These are phyloP conservation scores for Dendrolimus houi DNA, from an alignment of 2,888 invertebrate genomes.

Conservation along the genomic window DNA sequence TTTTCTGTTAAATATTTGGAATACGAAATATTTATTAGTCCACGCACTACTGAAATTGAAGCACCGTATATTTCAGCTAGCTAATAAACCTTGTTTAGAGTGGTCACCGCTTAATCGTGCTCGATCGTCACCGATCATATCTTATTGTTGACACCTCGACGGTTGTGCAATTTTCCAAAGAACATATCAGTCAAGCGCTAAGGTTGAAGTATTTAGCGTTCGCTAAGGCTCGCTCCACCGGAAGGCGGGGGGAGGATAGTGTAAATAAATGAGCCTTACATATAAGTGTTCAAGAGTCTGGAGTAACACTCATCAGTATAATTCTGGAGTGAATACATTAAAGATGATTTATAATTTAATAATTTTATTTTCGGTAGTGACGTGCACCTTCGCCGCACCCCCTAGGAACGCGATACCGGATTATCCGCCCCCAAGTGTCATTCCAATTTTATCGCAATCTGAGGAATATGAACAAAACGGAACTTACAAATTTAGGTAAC, in stretches of 20 bases:
- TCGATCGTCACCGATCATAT: conserved; percentile 49
- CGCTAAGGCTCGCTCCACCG: conserved; percentile 53
- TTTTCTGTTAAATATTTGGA: background rate
- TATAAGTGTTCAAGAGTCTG: conserved; percentile 64
- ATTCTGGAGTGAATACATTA: conserved; percentile 45
- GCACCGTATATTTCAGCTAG: conserved; percentile 13
- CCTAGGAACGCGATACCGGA: conserved; percentile 43
- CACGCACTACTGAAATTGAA: conserved; percentile 23
- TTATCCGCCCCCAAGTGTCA: conserved; percentile 50
- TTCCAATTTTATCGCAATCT: conserved; percentile 70
- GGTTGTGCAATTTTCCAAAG: conserved; percentile 70
- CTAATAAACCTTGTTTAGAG: conserved; percentile 28
- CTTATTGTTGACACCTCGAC: conserved; percentile 62
- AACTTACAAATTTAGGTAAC: conserved; percentile 69
- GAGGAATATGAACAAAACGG: conserved; percentile 70
- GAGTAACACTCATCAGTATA: conserved; percentile 57
- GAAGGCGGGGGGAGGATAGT: conserved; percentile 69
- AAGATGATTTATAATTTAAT: conserved; percentile 47
- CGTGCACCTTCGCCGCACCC: conserved; percentile 37
- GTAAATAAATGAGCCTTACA: conserved; percentile 71
- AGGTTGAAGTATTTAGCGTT: conserved; percentile 74
- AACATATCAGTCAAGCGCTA: conserved; percentile 65
- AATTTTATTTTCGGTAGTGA: conserved; percentile 30
- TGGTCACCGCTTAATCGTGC: conserved; percentile 36
- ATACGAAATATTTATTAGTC: background rate